These are phyloP conservation scores for Magallana nippona DNA, from an alignment of 2,888 invertebrate species.

Conservation along the genomic window DNA sequence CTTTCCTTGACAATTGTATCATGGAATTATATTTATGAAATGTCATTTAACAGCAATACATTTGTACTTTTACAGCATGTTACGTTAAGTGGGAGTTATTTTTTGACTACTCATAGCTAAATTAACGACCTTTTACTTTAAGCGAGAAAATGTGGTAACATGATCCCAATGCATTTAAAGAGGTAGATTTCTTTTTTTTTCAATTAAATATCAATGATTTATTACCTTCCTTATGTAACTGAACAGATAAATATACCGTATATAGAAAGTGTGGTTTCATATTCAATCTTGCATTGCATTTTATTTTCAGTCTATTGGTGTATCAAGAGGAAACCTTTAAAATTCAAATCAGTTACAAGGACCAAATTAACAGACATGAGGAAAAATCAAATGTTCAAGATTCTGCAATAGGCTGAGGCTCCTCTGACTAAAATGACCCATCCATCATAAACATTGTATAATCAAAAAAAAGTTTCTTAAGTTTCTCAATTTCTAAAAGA, in stretches of 20 bases:
- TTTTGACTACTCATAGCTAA: background rate
- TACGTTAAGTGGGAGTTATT: background rate
- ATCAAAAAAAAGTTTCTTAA: too few species aligned
- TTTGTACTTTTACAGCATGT: background rate
- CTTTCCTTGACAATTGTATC: slow-evolving; percentile 12
- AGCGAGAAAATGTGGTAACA: background rate
- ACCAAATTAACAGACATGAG: too few species aligned
- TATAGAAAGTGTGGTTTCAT: background rate
- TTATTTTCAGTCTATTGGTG: too few species aligned
- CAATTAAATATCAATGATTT: slow-evolving; percentile 2
- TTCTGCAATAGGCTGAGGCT: too few species aligned
- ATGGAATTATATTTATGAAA: background rate
- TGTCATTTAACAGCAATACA: background rate
- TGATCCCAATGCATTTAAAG: background rate
- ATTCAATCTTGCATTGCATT: background rate
- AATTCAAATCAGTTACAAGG: too few species aligned
- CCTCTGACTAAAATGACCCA: too few species aligned
- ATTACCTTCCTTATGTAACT: background rate
- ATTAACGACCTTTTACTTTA: background rate
- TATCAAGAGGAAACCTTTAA: too few species aligned
- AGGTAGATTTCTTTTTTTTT: background rate
- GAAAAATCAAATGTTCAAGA: too few species aligned
- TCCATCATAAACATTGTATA: too few species aligned
- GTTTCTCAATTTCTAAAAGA: too few species aligned
- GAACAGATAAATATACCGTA: background rate